Percentiles rank a stretch among this genome's conserved stretches.
phyloP scores from a whole-genome alignment of 2,797 vertebrate genomes.

The Amphiprion clarkii region DNA sequence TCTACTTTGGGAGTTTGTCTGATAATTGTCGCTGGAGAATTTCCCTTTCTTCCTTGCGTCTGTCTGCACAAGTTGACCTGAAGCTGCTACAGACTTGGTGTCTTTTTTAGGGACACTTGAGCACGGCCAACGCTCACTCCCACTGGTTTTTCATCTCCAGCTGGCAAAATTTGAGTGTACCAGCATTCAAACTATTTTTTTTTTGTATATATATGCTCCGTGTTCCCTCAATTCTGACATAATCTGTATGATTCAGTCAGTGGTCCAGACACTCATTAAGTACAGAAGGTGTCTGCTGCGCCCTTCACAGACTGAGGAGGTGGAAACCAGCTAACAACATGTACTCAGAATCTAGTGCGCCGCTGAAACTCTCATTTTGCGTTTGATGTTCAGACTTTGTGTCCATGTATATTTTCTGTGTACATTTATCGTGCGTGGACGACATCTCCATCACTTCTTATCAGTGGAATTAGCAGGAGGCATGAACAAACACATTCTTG shows the following conservation, averaged over 20 bases:
- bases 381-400: slow-evolving; percentile 19
- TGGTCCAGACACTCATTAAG: slow-evolving; percentile 45
- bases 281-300: slow-evolving; percentile 65
- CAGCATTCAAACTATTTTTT: slow-evolving; percentile 14
- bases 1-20: slow-evolving; percentile 19
- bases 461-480: neutral
- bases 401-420: slow-evolving; percentile 6
- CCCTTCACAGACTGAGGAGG: slow-evolving; percentile 59
- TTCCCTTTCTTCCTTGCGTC: slow-evolving; percentile 3
- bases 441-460: neutral
- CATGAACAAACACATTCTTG: neutral
- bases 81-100: neutral
- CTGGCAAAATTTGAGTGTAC: slow-evolving; percentile 6
- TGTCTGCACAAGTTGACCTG: slow-evolving; percentile 27
- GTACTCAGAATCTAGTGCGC: slow-evolving; percentile 32
- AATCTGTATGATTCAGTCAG: slow-evolving; percentile 59
- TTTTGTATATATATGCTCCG: slow-evolving; percentile 5
- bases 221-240: slow-evolving; percentile 45
- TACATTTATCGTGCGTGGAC: neutral
- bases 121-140: neutral
- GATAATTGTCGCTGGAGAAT: slow-evolving; percentile 32
- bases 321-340: slow-evolving; percentile 52
- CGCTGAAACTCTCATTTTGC: slow-evolving; percentile 16
- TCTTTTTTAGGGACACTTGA: slow-evolving; percentile 13
- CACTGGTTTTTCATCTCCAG: slow-evolving; percentile 1